These are phyloP conservation scores for Philonicus albiceps DNA, from an alignment of 2,888 invertebrate genomes.

Conservation along the genomic window DNA sequence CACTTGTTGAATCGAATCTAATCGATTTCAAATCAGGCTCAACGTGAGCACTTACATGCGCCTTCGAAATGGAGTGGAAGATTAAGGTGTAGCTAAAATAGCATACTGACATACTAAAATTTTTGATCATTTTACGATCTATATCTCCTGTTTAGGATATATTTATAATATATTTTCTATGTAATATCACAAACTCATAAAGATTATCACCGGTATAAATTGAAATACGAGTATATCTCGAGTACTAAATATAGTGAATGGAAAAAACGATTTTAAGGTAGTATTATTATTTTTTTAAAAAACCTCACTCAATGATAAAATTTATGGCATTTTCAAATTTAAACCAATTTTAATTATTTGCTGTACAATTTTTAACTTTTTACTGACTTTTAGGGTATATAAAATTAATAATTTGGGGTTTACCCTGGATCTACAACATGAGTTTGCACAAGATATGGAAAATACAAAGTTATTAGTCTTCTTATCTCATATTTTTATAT, in stretches of 20 bases:
- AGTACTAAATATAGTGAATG: neutral
- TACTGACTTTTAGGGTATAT: neutral
- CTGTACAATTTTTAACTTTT: too few relatives aligned
- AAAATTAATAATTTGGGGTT: neutral
- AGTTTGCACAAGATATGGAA: neutral
- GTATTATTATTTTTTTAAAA: too few relatives aligned
- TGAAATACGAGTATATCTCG: neutral
- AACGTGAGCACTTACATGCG: neutral
- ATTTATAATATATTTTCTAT: neutral
- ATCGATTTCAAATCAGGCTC: neutral
- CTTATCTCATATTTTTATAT: neutral
- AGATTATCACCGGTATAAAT: neutral
- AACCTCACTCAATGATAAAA: neutral
- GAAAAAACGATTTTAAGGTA: neutral
- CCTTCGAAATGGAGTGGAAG: neutral
- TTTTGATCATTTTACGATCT: neutral
- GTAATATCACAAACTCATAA: neutral
- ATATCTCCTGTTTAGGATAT: neutral
- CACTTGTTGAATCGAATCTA: conserved; percentile 26
- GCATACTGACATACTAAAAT: neutral
- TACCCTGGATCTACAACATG: neutral
- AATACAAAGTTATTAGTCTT: neutral
- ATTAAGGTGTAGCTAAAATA: neutral
- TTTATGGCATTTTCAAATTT: neutral
- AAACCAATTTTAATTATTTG: too few relatives aligned